Percentiles rank a stretch among this genome's conserved stretches.
Evolutionary conservation across 2,888 invertebrate species (phyloP).

Genomic region (Candidula unifasciata): DNA sequence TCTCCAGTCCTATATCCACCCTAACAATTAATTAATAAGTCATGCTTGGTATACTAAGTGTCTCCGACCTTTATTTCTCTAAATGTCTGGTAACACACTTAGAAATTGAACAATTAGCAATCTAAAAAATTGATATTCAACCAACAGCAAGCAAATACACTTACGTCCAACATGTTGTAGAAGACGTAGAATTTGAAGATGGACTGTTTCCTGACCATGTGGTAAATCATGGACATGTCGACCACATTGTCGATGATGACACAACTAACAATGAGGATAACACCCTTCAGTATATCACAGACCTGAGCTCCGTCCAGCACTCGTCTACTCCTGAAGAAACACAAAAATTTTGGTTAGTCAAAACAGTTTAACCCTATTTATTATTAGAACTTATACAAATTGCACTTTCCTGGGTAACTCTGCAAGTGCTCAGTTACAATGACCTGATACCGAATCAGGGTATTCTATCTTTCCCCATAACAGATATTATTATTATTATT

Average conservation of each 20-base stretch:
- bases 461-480: no score
- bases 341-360: neutral
- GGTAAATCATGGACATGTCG: constrained; percentile 98
- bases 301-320: constrained; percentile 82
- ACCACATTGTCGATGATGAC: constrained; percentile 86
- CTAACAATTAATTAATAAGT: no score
- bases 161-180: constrained; percentile 98
- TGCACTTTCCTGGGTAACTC: no score
- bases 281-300: constrained; percentile 96
- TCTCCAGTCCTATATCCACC: no score
- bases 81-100: no score
- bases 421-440: no score
- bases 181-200: constrained; percentile 99
- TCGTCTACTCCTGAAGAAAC: constrained; percentile 58
- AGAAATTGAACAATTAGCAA: no score
- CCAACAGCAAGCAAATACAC: constrained; percentile 34
- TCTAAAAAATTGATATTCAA: constrained; percentile 81
- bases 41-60: no score
- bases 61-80: no score
- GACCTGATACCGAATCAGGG: no score
- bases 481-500: no score
- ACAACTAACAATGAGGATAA: constrained; percentile 89
- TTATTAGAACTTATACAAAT: no score
- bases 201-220: constrained; percentile 92
- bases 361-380: neutral